Percentiles rank a stretch among this genome's conserved stretches.
Conservation (phyloP, 2,888 invertebrate species). For the Magallana nippona region DNA sequence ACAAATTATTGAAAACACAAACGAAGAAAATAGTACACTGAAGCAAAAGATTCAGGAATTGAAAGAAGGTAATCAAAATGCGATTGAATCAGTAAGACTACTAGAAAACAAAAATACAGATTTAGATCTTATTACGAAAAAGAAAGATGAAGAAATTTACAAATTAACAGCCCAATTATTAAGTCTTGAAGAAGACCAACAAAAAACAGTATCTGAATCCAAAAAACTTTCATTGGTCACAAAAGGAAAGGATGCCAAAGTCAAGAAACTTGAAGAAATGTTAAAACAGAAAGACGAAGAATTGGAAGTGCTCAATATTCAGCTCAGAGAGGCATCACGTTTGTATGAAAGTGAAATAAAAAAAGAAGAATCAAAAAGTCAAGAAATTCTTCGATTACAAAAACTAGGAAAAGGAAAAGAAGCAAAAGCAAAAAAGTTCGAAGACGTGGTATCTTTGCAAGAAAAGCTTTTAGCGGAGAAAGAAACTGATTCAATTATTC, state of each 20-base stretch:
- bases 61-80: conserved; percentile 44
- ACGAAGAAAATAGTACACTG: conserved; percentile 52
- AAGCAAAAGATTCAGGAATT: conserved; percentile 46
- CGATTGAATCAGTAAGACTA: conserved; percentile 46
- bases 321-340: neutral
- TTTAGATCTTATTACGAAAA: conserved; percentile 47
- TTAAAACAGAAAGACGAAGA: conserved; percentile 44
- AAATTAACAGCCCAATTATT: conserved; percentile 49
- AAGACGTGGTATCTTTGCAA: conserved; percentile 59
- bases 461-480: conserved; percentile 58
- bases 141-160: conserved; percentile 55
- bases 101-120: conserved; percentile 45
- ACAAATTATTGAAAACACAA: conserved; percentile 45
- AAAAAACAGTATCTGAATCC: conserved; percentile 51
- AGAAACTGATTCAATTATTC: conserved; percentile 62
- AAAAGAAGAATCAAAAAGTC: neutral
- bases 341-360: neutral
- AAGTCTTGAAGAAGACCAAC: conserved; percentile 51
- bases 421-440: conserved; percentile 62
- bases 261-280: conserved; percentile 43
- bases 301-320: conserved; percentile 44
- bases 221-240: conserved; percentile 57
- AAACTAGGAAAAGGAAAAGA: conserved; percentile 62
- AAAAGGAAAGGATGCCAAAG: conserved; percentile 51
- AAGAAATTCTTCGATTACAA: conserved; percentile 49